Evolutionary conservation across 2,113 vertebrate genomes (phyloP), one percentile per base, ranked within the genome.

Genomic region (Plecturocebus donacophilus): DNA sequence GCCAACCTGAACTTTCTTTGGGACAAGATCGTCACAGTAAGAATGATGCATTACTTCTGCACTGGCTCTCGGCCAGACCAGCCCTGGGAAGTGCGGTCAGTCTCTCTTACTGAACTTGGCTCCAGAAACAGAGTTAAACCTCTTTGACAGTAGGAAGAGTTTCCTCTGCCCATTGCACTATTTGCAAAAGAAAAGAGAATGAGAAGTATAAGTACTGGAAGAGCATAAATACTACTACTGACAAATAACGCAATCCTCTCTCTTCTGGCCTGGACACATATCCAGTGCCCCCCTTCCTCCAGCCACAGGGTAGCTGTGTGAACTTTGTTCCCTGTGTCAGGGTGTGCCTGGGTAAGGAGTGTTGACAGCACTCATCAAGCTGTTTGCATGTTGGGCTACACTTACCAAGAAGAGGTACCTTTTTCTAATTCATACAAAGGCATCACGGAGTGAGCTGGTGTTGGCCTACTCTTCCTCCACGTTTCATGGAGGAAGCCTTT

Each of bases 81-180:
- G 42, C 92, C 79, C 87, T 93, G 68, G 94, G 45, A 97, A 95
- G 64, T 32, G 45, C 16, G 45, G 89, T 84, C 71, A 71, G 61
- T 42, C 58, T 64, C 75, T 92, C 47, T 93, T 90, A 95, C 79
- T 84, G 64, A 95, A 97, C 68, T 89, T 97, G 94, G 97, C 95
- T 97, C 88, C 68, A 87, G 96, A 98, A 98, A 96, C 87, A 87
- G 95, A 97, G 91, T 84, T 91, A 97, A 97, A 84, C 45, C 70
- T 97, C 77, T 86, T 68, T 0, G 0, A 92, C 38, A 35, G 21
- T 45, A 91, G 30, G 73, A 71, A 90, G 32, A 2, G 68, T 42
- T 87, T 90, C 90, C 52, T 40, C 88, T 73, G 82, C 32, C 56
- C 96, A 71, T 80, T 94, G 83, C 98, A 91, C 21, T 94, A 66